Base-by-base conservation (phyloP, 2,797 vertebrate species). In the Cyclopterus lumpus region DNA sequence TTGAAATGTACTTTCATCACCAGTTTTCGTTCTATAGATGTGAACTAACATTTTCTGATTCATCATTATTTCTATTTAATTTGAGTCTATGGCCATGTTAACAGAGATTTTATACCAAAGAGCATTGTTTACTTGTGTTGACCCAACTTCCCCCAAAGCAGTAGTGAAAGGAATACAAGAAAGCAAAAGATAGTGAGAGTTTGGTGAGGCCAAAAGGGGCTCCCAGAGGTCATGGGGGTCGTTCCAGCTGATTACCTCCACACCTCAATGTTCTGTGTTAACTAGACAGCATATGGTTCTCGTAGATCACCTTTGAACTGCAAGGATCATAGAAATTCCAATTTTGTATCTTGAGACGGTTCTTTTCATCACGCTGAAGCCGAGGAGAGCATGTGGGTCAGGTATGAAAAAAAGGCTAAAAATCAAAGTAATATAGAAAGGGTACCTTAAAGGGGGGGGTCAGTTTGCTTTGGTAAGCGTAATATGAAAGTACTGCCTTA, bases 231-330 rank as follows among this genome's bases (percentile, higher is more conserved):
- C 54, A 68, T 3, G 11, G 28, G 26, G 69, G 59, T 66, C 38
- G 73, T 77, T 79, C 34, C 42, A 51, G 53, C 22, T 77, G 65
- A 63, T 69, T 63, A 71, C 34, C 54, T 69, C 4, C 0, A 55
- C 24, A 68, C 68, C 26, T 77, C 65, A 57, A 32, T 67, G 65
- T 75, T 65, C 8, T 26, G 72, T 58, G 71, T 66, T 77, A 75
- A 81, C 53, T 26, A 67, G 49, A 70, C 59, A 67, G 66, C 59
- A 57, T 40, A 70, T 36, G 48, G 60, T 78, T 61, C 26, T 69
- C 34, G 62, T 22, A 63, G 59, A 80, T 49, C 57, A 54, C 30
- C 74, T 87, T 74, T 87, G 72, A 77, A 79, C 74, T 68, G 12
- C 49, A 28, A 8, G 53, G 26, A 32, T 71, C 38, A 40, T 36